Conservation (phyloP, 35 echinoderm and acorn worm species). For the Heliocidaris tuberculata region DNA sequence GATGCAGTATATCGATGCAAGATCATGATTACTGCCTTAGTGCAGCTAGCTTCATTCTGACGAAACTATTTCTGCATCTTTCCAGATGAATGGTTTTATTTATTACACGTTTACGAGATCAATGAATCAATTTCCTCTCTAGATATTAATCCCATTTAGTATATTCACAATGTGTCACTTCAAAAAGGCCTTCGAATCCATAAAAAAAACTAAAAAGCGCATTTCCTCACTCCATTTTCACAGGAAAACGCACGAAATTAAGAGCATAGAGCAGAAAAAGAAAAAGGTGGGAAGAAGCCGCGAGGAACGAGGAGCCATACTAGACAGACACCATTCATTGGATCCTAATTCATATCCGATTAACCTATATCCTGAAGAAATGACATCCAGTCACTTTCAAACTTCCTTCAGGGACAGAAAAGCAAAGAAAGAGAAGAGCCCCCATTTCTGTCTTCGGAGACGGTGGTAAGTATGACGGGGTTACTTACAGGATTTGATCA, state of each 20-base stretch:
- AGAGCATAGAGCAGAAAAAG: background rate
- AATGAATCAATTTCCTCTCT: background rate
- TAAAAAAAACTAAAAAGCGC: background rate
- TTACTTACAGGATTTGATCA: background rate
- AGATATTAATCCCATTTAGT: background rate
- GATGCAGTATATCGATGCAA: background rate
- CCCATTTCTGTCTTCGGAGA: background rate
- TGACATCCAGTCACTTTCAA: conserved; percentile 9
- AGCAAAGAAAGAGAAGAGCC: background rate
- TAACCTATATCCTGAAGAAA: conserved; percentile 35
- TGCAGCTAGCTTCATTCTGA: no score
- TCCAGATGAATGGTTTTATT: background rate
- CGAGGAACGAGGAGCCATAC: background rate
- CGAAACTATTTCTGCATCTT: background rate
- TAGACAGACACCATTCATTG: conserved; percentile 18
- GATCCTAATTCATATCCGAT: conserved; percentile 42
- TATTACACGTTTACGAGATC: background rate
- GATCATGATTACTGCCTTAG: background rate
- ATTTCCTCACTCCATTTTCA: background rate
- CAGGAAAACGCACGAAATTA: background rate
- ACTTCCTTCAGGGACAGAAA: background rate
- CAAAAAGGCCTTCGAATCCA: background rate
- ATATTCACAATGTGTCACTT: background rate
- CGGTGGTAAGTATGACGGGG: background rate
- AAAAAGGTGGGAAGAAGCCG: background rate